These are phyloP conservation scores for Belgica antarctica DNA, from an alignment of 2,888 invertebrate genomes.

Conservation along the genomic window DNA sequence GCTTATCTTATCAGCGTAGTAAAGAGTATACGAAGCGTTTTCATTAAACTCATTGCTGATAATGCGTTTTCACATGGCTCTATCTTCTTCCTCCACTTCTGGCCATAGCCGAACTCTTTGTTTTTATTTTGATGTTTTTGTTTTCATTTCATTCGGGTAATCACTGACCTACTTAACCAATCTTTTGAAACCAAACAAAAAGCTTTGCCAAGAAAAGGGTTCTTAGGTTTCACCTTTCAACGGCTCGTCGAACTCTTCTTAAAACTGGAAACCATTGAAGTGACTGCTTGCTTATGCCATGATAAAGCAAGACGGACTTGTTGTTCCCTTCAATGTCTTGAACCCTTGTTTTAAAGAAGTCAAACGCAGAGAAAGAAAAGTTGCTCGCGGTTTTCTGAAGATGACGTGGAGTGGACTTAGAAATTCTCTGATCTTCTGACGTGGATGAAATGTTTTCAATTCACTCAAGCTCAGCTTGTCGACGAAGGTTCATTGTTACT, in stretches of 20 bases:
- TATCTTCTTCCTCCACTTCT: neutral
- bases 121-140: neutral
- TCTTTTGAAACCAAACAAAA: neutral
- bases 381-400: too few relatives aligned
- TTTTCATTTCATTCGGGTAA: neutral
- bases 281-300: neutral
- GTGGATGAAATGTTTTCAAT: too few relatives aligned
- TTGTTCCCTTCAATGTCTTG: too few relatives aligned
- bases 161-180: slow-evolving; percentile 41
- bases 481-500: too few relatives aligned
- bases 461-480: too few relatives aligned
- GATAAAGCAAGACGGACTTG: neutral
- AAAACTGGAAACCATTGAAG: neutral
- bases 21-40: neutral
- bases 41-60: neutral
- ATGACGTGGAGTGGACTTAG: too few relatives aligned
- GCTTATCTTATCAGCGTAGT: neutral
- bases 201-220: neutral
- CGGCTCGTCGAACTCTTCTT: slow-evolving; percentile 3
- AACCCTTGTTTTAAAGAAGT: too few relatives aligned
- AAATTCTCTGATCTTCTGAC: too few relatives aligned
- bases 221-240: slow-evolving; percentile 1
- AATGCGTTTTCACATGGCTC: neutral
- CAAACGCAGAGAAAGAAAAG: too few relatives aligned
- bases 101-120: too few relatives aligned